Evolutionary conservation across 1,140 invertebrate genomes (phyloP).

Genomic region (Pachyrhynchus sulphureomaculatus): DNA sequence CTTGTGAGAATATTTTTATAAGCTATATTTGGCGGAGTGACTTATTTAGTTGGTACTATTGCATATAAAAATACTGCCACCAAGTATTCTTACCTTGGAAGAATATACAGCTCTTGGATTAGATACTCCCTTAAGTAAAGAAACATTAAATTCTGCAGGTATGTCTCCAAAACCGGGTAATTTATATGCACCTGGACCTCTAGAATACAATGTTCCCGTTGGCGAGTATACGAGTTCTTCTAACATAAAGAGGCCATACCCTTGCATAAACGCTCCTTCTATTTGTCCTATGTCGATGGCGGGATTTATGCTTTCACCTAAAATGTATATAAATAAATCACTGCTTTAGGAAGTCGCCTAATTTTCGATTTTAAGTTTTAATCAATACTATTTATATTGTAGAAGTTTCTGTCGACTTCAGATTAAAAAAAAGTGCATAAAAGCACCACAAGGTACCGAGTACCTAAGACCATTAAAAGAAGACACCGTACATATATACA

Average conservation of each 20-base stretch:
- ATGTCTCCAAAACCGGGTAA: constrained; percentile 89
- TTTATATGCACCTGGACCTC: constrained; percentile 92
- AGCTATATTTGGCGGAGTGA: too few species aligned
- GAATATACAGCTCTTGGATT: constrained; percentile 92
- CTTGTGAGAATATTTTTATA: too few species aligned
- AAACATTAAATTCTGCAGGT: constrained; percentile 89
- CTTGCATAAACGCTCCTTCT: constrained; percentile 92
- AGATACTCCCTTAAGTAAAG: constrained; percentile 80
- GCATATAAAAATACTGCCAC: too few species aligned
- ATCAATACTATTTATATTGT: too few species aligned
- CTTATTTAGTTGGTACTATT: too few species aligned
- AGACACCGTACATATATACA: too few species aligned
- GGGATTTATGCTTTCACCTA: constrained; percentile 86
- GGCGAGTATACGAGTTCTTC: constrained; percentile 88
- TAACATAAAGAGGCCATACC: constrained; percentile 87
- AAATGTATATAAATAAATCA: constrained; percentile 6
- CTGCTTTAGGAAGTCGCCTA: background rate
- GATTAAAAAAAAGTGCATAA: too few species aligned
- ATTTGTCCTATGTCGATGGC: constrained; percentile 96
- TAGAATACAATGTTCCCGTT: constrained; percentile 72
- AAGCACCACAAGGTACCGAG: too few species aligned
- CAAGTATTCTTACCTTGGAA: constrained; percentile 94
- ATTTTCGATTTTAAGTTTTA: background rate
- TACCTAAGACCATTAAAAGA: too few species aligned
- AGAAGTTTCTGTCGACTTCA: too few species aligned